Conservation (phyloP, 1,140 invertebrate genomes). For the Sesamia nonagrioides region DNA sequence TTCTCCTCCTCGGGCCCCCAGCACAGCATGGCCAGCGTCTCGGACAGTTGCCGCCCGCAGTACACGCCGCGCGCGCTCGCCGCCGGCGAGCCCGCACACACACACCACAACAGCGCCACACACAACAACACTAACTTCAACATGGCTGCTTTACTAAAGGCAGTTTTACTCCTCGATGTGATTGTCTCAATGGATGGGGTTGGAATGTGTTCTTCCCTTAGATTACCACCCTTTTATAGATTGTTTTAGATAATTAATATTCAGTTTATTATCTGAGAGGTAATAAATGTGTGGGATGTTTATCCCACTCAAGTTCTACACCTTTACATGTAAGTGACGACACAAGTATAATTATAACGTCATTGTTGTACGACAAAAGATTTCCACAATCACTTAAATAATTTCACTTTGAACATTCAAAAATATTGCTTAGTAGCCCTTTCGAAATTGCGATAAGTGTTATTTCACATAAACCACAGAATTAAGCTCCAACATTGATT, state of each 20-base stretch:
- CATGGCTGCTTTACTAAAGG: neutral
- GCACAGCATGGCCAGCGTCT: conserved; percentile 3
- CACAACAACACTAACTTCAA: conserved; percentile 17
- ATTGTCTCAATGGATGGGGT: neutral
- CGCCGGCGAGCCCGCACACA: neutral
- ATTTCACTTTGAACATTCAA: too few relatives aligned
- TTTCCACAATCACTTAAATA: too few relatives aligned
- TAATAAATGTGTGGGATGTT: neutral
- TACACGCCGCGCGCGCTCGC: neutral
- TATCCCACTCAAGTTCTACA: neutral
- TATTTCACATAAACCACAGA: too few relatives aligned
- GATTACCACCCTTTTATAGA: neutral
- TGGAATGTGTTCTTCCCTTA: conserved; percentile 1
- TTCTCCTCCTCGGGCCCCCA: neutral
- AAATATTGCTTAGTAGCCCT: too few relatives aligned
- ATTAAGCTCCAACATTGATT: too few relatives aligned
- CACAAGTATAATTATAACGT: too few relatives aligned
- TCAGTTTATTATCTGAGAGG: neutral
- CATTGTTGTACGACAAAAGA: too few relatives aligned
- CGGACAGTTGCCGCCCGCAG: conserved; percentile 20
- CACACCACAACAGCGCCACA: neutral
- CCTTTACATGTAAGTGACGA: too few relatives aligned
- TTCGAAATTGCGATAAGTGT: too few relatives aligned
- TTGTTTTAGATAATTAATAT: neutral
- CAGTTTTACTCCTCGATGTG: neutral